Base-by-base conservation (phyloP, 2,888 invertebrate species). In the Elgonia sp. region DNA sequence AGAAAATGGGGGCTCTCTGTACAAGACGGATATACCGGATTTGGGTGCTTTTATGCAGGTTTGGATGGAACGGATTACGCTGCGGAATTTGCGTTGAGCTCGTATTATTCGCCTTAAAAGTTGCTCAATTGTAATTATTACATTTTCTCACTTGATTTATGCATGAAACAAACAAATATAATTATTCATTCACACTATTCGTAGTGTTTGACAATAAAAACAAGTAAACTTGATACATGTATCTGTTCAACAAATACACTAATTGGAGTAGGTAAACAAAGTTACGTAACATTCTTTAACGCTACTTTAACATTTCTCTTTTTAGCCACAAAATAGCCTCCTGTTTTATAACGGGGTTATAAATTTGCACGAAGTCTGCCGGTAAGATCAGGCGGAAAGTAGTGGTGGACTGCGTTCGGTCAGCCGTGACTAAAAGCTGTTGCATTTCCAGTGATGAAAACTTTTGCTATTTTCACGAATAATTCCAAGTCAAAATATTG, bases 361-460 rank as follows among this genome's bases (percentile, higher is more conserved):
- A n/a, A n/a, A n/a, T n/a, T n/a, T n/a, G n/a, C n/a, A n/a, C n/a
- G n/a, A n/a, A n/a, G n/a, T n/a, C n/a, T n/a, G n/a, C n/a, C n/a
- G n/a, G n/a, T n/a, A n/a, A n/a, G n/a, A n/a, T n/a, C n/a, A n/a
- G n/a, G n/a, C n/a, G n/a, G n/a, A n/a, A n/a, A n/a, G n/a, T n/a
- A n/a, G 86, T 72, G 65, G 39, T 29, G 72, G 46, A 5, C 53
- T n/a, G 60, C 53, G 69, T 79, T 83, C 69, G 67, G 83, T 83
- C 82, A 83, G 83, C n/a, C 82, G 46, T 57, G n/a, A 50, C 70
- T 62, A 10, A 62, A 81, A 67, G 60, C 85, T 86, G 75, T 80
- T 86, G 75, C 77, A 67, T 72, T 81, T 73, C 40, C 42, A 50
- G n/a, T n/a, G 60, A 16, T 50, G 18, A 46, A 72, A 57, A 57